These are phyloP conservation scores for Marmota monax DNA, from an alignment of 2,113 vertebrate species.

Conservation along the genomic window DNA sequence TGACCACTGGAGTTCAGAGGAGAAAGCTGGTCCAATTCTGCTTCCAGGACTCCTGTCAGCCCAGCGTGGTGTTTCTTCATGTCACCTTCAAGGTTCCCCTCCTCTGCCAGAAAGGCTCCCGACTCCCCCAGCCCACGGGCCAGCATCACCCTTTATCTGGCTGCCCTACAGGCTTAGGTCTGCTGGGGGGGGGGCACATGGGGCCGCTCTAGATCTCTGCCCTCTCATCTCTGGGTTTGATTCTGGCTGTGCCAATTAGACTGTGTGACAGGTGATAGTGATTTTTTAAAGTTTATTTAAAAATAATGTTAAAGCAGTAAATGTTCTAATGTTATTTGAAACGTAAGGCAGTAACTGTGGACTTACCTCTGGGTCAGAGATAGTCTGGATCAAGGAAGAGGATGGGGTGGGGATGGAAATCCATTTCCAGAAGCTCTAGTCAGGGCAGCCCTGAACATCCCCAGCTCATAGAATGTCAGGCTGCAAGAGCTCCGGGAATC, in stretches of 20 bases:
- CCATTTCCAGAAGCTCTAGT: neutral
- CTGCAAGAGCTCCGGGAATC: neutral
- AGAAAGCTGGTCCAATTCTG: neutral
- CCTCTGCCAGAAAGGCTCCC: neutral
- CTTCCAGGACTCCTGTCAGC: neutral
- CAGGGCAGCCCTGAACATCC: accelerated
- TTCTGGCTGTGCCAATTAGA: neutral
- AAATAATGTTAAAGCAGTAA: neutral
- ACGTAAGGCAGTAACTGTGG: neutral
- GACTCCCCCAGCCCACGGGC: neutral
- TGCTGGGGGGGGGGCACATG: neutral
- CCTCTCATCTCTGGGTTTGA: no score
- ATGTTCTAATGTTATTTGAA: neutral
- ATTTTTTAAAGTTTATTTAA: neutral
- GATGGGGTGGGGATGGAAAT: neutral
- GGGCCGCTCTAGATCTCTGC: accelerated
- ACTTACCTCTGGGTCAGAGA: neutral
- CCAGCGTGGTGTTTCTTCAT: neutral
- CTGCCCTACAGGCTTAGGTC: neutral
- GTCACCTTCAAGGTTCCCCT: neutral
- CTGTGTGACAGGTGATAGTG: neutral
- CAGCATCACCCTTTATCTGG: accelerated
- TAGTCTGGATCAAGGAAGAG: neutral
- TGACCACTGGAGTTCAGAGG: neutral
- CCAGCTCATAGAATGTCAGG: accelerated